A percentile compares a stretch with the other conserved stretches of the same genome.
phyloP scores from a whole-genome alignment of 2,888 invertebrate species.

The Xanthorhoe spadicearia region DNA sequence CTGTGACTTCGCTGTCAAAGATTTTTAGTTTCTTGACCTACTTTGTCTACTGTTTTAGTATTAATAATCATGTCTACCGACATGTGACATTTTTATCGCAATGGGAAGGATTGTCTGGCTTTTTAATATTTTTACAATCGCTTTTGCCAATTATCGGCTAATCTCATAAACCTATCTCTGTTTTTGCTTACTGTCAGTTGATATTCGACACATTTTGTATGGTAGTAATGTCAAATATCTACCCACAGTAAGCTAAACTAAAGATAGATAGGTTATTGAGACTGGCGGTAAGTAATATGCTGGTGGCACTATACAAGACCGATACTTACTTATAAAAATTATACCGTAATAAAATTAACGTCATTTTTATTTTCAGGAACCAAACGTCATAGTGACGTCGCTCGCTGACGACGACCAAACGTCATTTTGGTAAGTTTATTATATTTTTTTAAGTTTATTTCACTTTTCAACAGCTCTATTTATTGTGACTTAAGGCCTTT shows the following conservation, averaged over 20 bases:
- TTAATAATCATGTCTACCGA: slow-evolving; percentile 4
- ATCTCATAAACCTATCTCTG: too few relatives aligned
- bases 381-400: not conserved
- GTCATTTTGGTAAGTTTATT: not conserved
- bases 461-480: not conserved
- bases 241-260: too few relatives aligned
- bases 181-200: too few relatives aligned
- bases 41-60: slow-evolving; percentile 8
- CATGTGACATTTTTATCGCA: not conserved
- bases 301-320: too few relatives aligned
- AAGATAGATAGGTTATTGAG: too few relatives aligned
- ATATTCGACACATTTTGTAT: too few relatives aligned
- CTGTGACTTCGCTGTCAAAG: slow-evolving; percentile 1
- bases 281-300: too few relatives aligned
- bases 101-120: not conserved
- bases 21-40: slow-evolving; percentile 9
- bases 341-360: not conserved
- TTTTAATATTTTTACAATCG: too few relatives aligned
- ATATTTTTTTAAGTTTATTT: not conserved
- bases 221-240: too few relatives aligned
- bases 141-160: not conserved
- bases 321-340: too few relatives aligned
- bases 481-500: too few relatives aligned
- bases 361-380: not conserved
- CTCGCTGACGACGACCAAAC: not conserved